These are phyloP conservation scores for Dicrostonyx torquatus DNA, from an alignment of 2,797 vertebrate species.

Conservation along the genomic window DNA sequence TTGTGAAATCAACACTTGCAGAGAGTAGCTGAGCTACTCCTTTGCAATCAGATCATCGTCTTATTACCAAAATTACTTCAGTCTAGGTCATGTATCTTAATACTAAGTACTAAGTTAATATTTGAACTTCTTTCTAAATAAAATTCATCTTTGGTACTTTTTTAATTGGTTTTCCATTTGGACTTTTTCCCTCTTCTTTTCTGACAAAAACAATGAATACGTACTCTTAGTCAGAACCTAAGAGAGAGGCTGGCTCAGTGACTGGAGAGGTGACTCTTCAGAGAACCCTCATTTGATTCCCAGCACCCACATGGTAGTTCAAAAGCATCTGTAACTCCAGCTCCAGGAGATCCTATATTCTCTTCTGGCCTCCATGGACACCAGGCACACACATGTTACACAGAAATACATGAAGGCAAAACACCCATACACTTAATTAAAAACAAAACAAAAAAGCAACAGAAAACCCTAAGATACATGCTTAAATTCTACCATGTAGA, in stretches of 20 bases:
- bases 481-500: constrained; percentile 17
- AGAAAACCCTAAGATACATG: background rate
- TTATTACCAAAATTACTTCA: constrained; percentile 27
- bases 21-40: background rate
- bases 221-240: constrained; percentile 30
- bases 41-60: background rate
- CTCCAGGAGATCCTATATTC: background rate
- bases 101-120: constrained; percentile 11
- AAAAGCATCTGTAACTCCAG: background rate
- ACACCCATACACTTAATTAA: background rate
- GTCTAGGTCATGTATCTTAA: background rate
- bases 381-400: background rate
- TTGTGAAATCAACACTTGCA: background rate
- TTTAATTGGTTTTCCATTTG: constrained; percentile 30
- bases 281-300: background rate
- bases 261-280: background rate
- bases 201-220: constrained; percentile 21
- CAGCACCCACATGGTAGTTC: background rate
- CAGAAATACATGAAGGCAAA: background rate
- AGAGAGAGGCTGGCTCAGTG: background rate
- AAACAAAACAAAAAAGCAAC: background rate
- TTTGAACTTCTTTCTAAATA: constrained; percentile 39
- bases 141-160: constrained; percentile 33
- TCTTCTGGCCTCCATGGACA: background rate
- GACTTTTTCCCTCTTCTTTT: background rate